Evolutionary conservation across 2,797 vertebrate genomes (phyloP).

Genomic region (Diceros bicornis): DNA sequence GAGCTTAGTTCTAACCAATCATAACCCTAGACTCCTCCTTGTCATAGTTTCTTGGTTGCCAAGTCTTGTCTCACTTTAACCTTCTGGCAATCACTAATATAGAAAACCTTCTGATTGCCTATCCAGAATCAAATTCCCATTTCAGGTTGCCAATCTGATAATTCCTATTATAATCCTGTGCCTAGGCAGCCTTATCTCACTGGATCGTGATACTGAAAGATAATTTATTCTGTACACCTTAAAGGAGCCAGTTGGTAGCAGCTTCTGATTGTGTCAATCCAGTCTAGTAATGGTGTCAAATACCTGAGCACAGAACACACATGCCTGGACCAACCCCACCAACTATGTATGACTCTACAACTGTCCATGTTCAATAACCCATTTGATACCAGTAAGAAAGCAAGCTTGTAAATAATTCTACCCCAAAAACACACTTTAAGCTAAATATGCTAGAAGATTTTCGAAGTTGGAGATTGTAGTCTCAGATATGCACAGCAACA

Average conservation of each 20-base stretch:
- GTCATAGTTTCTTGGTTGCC: constrained; percentile 17
- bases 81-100: neutral
- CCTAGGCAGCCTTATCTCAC: neutral
- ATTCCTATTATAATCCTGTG: neutral
- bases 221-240: neutral
- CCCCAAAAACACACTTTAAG: constrained; percentile 14
- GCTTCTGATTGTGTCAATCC: neutral
- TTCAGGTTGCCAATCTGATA: neutral
- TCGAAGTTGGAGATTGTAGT: neutral
- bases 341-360: neutral
- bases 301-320: neutral
- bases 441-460: neutral
- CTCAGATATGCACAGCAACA: constrained; percentile 25
- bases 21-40: constrained; percentile 38
- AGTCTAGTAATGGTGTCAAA: constrained; percentile 26
- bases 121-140: constrained; percentile 45
- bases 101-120: constrained; percentile 27
- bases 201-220: constrained; percentile 14
- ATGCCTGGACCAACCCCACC: neutral
- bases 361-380: neutral
- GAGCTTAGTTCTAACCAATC: neutral
- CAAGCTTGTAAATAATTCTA: neutral
- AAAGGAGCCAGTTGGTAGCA: constrained; percentile 20
- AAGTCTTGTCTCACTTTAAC: neutral
- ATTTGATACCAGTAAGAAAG: neutral